Evolutionary conservation across 2,113 vertebrate species (phyloP).

Genomic region (Tachysurus vachellii): DNA sequence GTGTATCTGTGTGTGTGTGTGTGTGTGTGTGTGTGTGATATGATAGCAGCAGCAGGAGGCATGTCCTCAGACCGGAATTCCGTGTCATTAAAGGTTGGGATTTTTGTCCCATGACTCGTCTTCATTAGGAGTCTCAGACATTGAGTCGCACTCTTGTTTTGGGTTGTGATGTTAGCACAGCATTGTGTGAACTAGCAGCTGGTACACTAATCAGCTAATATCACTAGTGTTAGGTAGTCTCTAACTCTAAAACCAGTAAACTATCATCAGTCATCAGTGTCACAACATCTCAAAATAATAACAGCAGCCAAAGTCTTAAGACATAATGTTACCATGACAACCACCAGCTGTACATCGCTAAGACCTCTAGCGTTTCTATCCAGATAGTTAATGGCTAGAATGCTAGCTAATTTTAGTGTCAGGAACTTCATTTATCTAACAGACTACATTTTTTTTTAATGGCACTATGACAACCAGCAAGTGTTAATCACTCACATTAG

Average conservation of each 20-base stretch:
- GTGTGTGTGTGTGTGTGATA: constrained; percentile 1
- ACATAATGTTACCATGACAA: background rate
- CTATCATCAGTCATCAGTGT: background rate
- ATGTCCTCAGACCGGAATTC: background rate
- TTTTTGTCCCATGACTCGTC: background rate
- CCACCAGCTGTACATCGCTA: background rate
- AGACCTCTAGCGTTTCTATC: background rate
- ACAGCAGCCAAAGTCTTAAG: background rate
- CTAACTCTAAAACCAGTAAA: background rate
- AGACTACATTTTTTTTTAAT: background rate
- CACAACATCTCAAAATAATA: background rate
- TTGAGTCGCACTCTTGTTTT: background rate
- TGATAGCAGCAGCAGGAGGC: background rate
- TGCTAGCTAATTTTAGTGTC: too few species aligned
- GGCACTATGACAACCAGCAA: background rate
- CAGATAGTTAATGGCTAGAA: background rate
- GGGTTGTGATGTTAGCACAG: background rate
- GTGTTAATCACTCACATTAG: background rate
- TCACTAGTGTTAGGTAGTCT: too few species aligned
- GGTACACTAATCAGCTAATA: background rate
- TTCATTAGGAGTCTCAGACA: background rate
- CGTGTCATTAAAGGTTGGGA: background rate
- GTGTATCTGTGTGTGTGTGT: constrained; percentile 28
- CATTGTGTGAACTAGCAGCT: too few species aligned
- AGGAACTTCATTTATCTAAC: background rate